Conservation (phyloP, 2,888 invertebrate species). For the Cheilosia urbana region DNA sequence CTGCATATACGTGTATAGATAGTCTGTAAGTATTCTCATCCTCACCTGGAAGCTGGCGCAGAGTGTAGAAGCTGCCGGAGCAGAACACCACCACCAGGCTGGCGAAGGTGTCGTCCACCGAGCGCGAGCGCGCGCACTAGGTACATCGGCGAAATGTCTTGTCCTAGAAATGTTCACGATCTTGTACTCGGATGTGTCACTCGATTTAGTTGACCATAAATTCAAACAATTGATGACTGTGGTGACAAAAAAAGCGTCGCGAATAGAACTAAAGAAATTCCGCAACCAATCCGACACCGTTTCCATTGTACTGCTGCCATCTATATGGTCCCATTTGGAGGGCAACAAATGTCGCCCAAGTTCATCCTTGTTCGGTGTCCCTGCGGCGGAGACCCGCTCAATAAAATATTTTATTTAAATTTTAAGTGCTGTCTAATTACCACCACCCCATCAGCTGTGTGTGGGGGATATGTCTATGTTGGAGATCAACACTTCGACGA, state of each 20-base stretch:
- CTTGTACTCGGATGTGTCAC: constrained; percentile 76
- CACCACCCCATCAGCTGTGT: constrained; percentile 52
- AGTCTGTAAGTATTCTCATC: constrained; percentile 47
- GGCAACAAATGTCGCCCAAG: constrained; percentile 56
- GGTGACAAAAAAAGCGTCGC: constrained; percentile 68
- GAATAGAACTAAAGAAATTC: constrained; percentile 55
- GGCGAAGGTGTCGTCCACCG: constrained; percentile 55
- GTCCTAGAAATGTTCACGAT: constrained; percentile 77
- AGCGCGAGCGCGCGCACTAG: neutral
- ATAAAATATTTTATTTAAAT: constrained; percentile 74
- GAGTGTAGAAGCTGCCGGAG: constrained; percentile 43
- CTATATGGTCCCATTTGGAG: constrained; percentile 58
- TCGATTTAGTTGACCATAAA: constrained; percentile 76
- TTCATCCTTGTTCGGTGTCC: constrained; percentile 37
- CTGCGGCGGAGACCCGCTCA: constrained; percentile 50
- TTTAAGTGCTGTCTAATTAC: constrained; percentile 72
- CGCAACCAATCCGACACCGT: constrained; percentile 57
- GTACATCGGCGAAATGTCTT: constrained; percentile 64
- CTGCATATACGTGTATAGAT: constrained; percentile 1
- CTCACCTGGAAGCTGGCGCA: constrained; percentile 60
- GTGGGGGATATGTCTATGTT: constrained; percentile 28
- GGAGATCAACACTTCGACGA: constrained; percentile 69
- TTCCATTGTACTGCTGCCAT: constrained; percentile 61
- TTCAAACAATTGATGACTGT: constrained; percentile 77
- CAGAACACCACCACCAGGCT: constrained; percentile 27